phyloP scores from a whole-genome alignment of 2,888 invertebrate genomes.

The Mylabris sibirica region DNA sequence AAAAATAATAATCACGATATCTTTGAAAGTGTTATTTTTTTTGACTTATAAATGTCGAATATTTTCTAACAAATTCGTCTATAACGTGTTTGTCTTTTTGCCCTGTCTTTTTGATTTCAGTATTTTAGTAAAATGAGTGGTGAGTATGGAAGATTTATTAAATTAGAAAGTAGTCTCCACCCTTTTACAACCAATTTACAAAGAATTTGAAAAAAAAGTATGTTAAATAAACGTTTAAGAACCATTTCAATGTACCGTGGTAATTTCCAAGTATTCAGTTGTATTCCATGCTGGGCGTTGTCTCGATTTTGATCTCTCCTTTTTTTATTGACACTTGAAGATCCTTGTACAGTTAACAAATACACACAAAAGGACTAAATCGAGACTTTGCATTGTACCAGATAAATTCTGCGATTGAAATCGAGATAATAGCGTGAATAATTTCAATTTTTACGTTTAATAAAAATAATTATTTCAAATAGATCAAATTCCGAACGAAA shows the following conservation, averaged over 20 bases:
- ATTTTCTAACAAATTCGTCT: not conserved
- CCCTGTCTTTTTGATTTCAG: not conserved
- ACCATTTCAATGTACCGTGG: not conserved
- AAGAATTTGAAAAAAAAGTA: not conserved
- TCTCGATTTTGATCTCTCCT: not conserved
- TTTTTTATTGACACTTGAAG: not conserved
- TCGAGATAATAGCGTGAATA: too few relatives aligned
- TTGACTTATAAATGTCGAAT: not conserved
- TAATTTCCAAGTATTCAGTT: not conserved
- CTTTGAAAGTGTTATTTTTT: not conserved
- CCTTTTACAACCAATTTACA: conserved; percentile 1
- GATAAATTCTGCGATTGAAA: too few relatives aligned
- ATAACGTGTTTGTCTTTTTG: not conserved
- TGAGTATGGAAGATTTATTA: not conserved
- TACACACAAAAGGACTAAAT: too few relatives aligned
- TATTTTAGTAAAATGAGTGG: conserved; percentile 8
- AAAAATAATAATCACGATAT: not conserved
- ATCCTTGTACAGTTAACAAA: too few relatives aligned
- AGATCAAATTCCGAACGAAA: not conserved
- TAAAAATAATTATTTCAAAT: too few relatives aligned
- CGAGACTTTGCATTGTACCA: too few relatives aligned
- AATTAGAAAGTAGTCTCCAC: not conserved
- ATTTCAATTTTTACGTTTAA: too few relatives aligned
- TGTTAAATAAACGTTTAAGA: not conserved
- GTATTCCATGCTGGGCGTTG: not conserved